Percentiles rank a stretch among this genome's conserved stretches.
Evolutionary conservation across 2,888 invertebrate genomes (phyloP).

Genomic region (Andrena praecox): DNA sequence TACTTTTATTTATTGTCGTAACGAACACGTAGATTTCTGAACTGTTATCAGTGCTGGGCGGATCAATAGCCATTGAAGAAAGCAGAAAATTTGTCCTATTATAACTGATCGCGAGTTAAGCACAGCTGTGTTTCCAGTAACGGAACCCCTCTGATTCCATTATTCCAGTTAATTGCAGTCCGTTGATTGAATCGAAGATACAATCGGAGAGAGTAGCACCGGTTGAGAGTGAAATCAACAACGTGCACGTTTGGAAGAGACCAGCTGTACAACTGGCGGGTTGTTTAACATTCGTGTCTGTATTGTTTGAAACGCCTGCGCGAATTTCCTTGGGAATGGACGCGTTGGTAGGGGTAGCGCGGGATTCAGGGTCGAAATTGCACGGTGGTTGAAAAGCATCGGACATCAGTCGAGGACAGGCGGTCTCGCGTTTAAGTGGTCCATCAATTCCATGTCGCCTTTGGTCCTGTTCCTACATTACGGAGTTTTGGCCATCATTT

Average conservation of each 20-base stretch:
- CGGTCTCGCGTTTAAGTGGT: slow-evolving; percentile 66
- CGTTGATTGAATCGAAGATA: neutral
- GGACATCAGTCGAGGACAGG: slow-evolving; percentile 70
- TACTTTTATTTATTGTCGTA: neutral
- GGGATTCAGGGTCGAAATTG: slow-evolving; percentile 75
- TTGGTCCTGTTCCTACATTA: slow-evolving; percentile 63
- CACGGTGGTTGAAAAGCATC: slow-evolving; percentile 70
- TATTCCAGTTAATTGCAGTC: neutral
- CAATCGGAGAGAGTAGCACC: neutral
- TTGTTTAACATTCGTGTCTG: slow-evolving; percentile 48
- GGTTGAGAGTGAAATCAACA: slow-evolving; percentile 4
- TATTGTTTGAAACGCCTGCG: slow-evolving; percentile 73
- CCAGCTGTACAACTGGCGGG: slow-evolving; percentile 17
- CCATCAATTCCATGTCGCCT: slow-evolving; percentile 71
- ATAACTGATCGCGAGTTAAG: too few species aligned
- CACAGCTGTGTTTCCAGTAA: neutral
- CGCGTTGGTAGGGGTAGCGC: slow-evolving; percentile 69
- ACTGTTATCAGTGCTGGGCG: too few species aligned
- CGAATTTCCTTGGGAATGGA: slow-evolving; percentile 63
- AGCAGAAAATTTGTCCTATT: too few species aligned
- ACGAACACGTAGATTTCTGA: too few species aligned
- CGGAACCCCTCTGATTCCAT: neutral
- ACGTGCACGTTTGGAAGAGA: neutral
- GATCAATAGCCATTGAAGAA: too few species aligned
- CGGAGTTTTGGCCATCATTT: slow-evolving; percentile 67